These are phyloP conservation scores for Aphelenchoides fujianensis DNA, from an alignment of 1,140 invertebrate species.

Conservation along the genomic window DNA sequence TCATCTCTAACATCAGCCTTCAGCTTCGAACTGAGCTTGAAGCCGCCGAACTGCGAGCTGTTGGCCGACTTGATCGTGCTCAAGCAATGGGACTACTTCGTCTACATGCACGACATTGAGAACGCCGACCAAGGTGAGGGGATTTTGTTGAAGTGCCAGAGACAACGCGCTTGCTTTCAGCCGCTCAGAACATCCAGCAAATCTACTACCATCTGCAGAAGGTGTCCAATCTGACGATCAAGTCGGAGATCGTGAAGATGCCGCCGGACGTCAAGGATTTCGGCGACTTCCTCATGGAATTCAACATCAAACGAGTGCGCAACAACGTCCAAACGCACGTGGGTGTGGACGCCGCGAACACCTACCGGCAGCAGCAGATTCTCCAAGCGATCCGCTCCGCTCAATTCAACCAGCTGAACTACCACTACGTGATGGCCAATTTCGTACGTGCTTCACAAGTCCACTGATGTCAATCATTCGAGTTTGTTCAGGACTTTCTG, in stretches of 20 bases:
- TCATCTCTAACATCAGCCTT: constrained; percentile 32
- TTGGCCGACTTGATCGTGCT: constrained; percentile 59
- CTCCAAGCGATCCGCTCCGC: constrained; percentile 57
- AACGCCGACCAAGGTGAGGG: constrained; percentile 38
- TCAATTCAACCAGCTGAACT: constrained; percentile 60
- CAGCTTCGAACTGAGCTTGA: constrained; percentile 58
- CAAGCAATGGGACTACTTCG: constrained; percentile 54
- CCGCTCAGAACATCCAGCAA: constrained; percentile 47
- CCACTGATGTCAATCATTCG: background rate
- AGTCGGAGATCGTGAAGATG: constrained; percentile 52
- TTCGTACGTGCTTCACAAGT: constrained; percentile 33
- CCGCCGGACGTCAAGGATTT: constrained; percentile 52
- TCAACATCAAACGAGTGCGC: constrained; percentile 38
- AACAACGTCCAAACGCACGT: constrained; percentile 26
- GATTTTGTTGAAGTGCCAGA: constrained; percentile 4
- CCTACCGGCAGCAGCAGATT: constrained; percentile 54
- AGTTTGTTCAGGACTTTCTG: constrained; percentile 56
- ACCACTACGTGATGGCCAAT: constrained; percentile 60
- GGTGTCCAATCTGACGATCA: constrained; percentile 47
- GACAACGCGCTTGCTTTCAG: constrained; percentile 25
- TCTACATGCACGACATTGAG: constrained; percentile 56
- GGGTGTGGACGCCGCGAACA: constrained; percentile 42
- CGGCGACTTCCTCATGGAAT: constrained; percentile 48
- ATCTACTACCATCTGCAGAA: constrained; percentile 48
- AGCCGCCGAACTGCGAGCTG: constrained; percentile 56